Percentiles rank a stretch among this genome's conserved stretches.
Evolutionary conservation across 1,140 invertebrate species (phyloP).

Genomic region (Dendrolimus kikuchii): DNA sequence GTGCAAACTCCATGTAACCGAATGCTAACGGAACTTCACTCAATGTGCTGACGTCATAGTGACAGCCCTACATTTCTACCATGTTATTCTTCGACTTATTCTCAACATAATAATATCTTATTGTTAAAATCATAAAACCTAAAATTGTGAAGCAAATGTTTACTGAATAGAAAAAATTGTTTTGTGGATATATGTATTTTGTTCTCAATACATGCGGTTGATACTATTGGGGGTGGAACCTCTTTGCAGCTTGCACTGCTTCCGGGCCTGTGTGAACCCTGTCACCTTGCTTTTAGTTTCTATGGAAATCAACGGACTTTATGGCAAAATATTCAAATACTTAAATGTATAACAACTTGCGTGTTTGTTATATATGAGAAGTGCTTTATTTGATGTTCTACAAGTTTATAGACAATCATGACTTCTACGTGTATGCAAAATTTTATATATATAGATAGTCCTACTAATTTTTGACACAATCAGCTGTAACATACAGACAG

Average conservation of each 20-base stretch:
- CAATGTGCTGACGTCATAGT: conserved; percentile 32
- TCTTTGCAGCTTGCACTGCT: conserved; percentile 51
- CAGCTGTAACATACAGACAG: too few relatives aligned
- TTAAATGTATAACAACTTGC: background rate
- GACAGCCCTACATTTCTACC: conserved; percentile 9
- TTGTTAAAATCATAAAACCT: too few relatives aligned
- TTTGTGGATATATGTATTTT: conserved; percentile 10
- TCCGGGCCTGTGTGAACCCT: conserved; percentile 51
- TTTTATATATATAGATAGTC: conserved; percentile 2
- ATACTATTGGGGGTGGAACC: conserved; percentile 23
- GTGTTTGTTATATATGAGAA: too few relatives aligned
- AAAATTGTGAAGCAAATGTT: too few relatives aligned
- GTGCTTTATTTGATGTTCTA: too few relatives aligned
- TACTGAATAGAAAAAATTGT: too few relatives aligned
- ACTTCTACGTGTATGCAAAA: conserved; percentile 3
- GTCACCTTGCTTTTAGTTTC: conserved; percentile 40
- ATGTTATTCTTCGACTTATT: background rate
- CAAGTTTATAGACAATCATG: too few relatives aligned
- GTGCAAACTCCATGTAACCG: conserved; percentile 22
- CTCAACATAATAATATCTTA: too few relatives aligned
- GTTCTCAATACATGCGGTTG: conserved; percentile 16
- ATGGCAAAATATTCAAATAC: conserved; percentile 10
- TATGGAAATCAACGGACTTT: conserved; percentile 36
- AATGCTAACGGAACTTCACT: conserved; percentile 35
- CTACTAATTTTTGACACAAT: too few relatives aligned